These are phyloP conservation scores for Endotricha flammealis DNA, from an alignment of 2,888 invertebrate genomes.

Conservation along the genomic window DNA sequence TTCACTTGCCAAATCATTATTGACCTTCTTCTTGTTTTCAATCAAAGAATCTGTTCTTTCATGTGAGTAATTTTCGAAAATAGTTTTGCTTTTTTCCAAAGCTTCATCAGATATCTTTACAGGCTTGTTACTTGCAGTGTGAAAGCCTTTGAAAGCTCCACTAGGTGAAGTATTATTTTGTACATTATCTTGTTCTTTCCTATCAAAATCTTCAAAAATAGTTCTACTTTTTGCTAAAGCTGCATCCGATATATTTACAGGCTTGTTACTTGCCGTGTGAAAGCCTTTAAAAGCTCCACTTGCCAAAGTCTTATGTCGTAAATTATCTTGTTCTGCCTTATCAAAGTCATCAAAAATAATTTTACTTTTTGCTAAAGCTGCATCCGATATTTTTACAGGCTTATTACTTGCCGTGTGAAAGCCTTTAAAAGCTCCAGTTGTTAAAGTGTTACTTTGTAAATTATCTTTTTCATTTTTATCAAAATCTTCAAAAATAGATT, in stretches of 20 bases:
- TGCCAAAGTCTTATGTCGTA: too few relatives aligned
- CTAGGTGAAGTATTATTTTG: too few relatives aligned
- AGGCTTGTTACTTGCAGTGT: slow-evolving; percentile 45
- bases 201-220: slow-evolving; percentile 32
- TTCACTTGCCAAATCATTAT: too few relatives aligned
- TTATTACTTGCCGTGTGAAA: slow-evolving; percentile 7
- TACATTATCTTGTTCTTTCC: neutral
- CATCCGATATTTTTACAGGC: slow-evolving; percentile 28
- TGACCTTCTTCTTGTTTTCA: too few relatives aligned
- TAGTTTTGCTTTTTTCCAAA: slow-evolving; percentile 34
- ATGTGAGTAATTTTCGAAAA: slow-evolving; percentile 31
- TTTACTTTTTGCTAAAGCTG: slow-evolving; percentile 27
- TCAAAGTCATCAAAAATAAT: slow-evolving; percentile 12
- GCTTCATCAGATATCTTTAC: slow-evolving; percentile 34
- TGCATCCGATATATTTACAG: slow-evolving; percentile 31
- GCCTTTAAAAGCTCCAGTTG: slow-evolving; percentile 12
- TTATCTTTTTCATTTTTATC: slow-evolving; percentile 9
- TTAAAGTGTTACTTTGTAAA: neutral
- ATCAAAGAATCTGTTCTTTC: too few relatives aligned
- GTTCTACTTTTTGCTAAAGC: slow-evolving; percentile 28
- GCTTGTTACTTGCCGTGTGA: slow-evolving; percentile 41
- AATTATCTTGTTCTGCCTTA: neutral
- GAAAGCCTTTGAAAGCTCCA: slow-evolving; percentile 50
- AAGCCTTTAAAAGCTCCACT: slow-evolving; percentile 26
- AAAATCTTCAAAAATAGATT: slow-evolving; percentile 34